Base-by-base conservation (phyloP, 1,140 invertebrate genomes). In the Euschistus heros region DNA sequence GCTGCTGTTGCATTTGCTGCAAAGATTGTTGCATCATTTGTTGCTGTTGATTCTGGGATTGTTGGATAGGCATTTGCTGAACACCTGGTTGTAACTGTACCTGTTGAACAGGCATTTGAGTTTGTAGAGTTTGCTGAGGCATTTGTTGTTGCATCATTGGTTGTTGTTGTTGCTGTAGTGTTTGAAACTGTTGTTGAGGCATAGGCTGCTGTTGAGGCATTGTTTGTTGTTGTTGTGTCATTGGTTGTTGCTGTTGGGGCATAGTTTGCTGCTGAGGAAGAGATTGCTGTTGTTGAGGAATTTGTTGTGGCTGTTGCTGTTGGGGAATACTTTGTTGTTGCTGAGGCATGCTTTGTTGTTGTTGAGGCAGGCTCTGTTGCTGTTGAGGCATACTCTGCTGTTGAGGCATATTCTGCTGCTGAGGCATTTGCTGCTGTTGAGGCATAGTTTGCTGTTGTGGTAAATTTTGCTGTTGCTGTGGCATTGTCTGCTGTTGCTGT, bases 1-100 rank as follows among this genome's bases (percentile, higher is more conserved):
- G 37, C 62, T 67, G 65, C 26, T 68, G 68, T 20, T 62, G 65
- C 24, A 67, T 22, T 33, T 67, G 65, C 37, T 67, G 65, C 37
- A 68, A 52, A 66, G 61, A 64, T 63, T 77, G 77, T 60, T 76
- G 76, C 67, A 77, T 75, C 73, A 77, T 75, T 67, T 78, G 76
- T 46, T 76, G 67, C 30, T 65, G 66, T 52, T 68, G 69, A 63
- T 62, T 47, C 26, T 66, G 67, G 6, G 47, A 62, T 20, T 68
- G 67, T 50, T 66, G 67, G 4, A 63, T 67, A 13, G 66, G 66
- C 37, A 63, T 66, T 54, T 64, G 65, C 33, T 62, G 68, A 64
- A 66, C 60, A 44, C 37, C 55, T 10, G 65, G 61, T 26, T 66
- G 64, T 57, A 62, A 20, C 20, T 62, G 60, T 22, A 63, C 61